Percentiles rank a stretch among this genome's conserved stretches.
Conservation (phyloP, 2,113 vertebrate genomes). For the Dasypus novemcinctus region DNA sequence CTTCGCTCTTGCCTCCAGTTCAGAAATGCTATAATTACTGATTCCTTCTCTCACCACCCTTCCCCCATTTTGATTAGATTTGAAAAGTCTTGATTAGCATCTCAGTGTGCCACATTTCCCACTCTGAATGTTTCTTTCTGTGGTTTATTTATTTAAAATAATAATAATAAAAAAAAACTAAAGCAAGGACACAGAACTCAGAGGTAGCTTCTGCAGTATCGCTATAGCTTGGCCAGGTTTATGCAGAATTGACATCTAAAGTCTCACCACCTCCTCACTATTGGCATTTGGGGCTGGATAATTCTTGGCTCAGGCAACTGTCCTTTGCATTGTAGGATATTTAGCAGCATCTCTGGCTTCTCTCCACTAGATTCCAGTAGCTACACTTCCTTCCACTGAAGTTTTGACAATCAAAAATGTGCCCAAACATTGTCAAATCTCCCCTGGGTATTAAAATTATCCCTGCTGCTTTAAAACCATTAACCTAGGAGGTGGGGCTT, state of each 20-base stretch:
- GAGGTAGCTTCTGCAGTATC: background rate
- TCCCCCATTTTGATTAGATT: slow-evolving; percentile 43
- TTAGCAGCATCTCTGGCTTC: background rate
- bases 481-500: background rate
- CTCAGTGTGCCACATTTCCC: background rate
- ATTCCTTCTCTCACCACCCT: background rate
- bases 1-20: slow-evolving; percentile 67
- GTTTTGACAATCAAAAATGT: background rate
- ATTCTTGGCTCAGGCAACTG: background rate
- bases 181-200: background rate
- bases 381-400: accelerated
- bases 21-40: slow-evolving; percentile 48
- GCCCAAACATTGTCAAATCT: background rate
- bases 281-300: background rate
- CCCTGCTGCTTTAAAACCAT: background rate
- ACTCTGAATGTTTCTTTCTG: background rate
- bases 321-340: background rate
- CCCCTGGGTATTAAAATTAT: background rate
- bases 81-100: slow-evolving; percentile 1
- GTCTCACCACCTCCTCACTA: background rate
- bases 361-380: background rate
- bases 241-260: background rate
- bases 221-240: background rate
- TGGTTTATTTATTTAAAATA: background rate
- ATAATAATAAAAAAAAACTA: too few species aligned